These are phyloP conservation scores for Clarias magur DNA, from an alignment of 2,113 vertebrate species.

Conservation along the genomic window DNA sequence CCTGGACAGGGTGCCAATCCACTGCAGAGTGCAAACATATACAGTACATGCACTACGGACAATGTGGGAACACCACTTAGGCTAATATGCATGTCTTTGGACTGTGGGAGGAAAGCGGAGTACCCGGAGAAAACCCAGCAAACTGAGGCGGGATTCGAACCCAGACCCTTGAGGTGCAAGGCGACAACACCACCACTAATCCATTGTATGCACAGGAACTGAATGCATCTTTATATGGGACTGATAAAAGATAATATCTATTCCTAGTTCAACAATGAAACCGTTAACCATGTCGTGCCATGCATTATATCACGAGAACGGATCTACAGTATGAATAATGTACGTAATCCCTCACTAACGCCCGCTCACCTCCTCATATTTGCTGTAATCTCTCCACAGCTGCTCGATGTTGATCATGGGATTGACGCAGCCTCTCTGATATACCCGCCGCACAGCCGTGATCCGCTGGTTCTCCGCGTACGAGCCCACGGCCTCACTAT, in stretches of 20 bases:
- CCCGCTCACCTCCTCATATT: slow-evolving; percentile 93
- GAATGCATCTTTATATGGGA: not conserved
- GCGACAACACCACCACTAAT: too few species aligned
- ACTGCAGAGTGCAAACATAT: too few species aligned
- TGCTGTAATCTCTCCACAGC: slow-evolving; percentile 99
- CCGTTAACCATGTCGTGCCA: too few species aligned
- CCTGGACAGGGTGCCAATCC: too few species aligned
- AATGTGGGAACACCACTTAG: too few species aligned
- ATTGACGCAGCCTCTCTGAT: slow-evolving; percentile 98
- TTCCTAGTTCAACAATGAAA: not conserved
- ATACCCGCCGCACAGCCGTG: slow-evolving; percentile 95
- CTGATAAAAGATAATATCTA: not conserved
- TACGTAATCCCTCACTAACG: not conserved
- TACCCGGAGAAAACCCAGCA: too few species aligned
- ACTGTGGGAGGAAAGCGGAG: too few species aligned
- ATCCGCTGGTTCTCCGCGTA: slow-evolving; percentile 98
- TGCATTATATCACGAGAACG: not conserved
- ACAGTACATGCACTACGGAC: rapidly evolving
- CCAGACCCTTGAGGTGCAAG: too few species aligned
- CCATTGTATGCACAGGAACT: not conserved
- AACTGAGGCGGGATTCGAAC: too few species aligned
- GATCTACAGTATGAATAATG: not conserved
- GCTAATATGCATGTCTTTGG: too few species aligned
- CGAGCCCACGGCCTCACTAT: slow-evolving; percentile 95
- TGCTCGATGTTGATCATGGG: slow-evolving; percentile 99